phyloP scores from a whole-genome alignment of 2,113 vertebrate genomes.

The Eudorcas thomsonii region DNA sequence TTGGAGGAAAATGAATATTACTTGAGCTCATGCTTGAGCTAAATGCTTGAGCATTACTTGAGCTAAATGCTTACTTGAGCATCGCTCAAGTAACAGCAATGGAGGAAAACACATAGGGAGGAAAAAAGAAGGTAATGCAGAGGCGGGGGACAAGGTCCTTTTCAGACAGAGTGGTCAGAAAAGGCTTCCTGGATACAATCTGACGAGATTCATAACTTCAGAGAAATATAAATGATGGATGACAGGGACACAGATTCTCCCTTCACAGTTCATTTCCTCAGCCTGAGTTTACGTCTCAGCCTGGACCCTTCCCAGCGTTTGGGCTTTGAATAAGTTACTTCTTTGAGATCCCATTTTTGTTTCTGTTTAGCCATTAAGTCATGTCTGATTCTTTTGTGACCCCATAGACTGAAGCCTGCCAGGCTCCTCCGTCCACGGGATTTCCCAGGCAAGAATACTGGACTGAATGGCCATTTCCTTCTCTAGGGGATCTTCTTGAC shows the following conservation, averaged over 20 bases:
- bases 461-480: neutral
- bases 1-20: neutral
- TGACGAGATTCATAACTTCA: neutral
- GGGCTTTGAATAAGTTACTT: neutral
- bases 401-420: neutral
- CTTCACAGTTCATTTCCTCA: neutral
- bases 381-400: neutral
- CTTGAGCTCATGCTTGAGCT: no score
- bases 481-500: neutral
- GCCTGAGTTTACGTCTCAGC: neutral
- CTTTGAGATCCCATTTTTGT: neutral
- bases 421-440: rapidly evolving
- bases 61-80: no score
- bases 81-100: neutral
- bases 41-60: no score
- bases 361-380: neutral
- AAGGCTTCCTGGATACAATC: neutral
- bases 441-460: neutral
- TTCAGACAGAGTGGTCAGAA: neutral
- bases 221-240: neutral
- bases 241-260: neutral
- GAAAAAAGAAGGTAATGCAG: neutral
- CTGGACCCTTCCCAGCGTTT: neutral
- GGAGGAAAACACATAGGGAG: neutral
- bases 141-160: neutral